Evolutionary conservation across 2,888 invertebrate genomes (phyloP), one percentile per base, ranked within the genome.

Genomic region (Caenorhabditis wallacei): DNA sequence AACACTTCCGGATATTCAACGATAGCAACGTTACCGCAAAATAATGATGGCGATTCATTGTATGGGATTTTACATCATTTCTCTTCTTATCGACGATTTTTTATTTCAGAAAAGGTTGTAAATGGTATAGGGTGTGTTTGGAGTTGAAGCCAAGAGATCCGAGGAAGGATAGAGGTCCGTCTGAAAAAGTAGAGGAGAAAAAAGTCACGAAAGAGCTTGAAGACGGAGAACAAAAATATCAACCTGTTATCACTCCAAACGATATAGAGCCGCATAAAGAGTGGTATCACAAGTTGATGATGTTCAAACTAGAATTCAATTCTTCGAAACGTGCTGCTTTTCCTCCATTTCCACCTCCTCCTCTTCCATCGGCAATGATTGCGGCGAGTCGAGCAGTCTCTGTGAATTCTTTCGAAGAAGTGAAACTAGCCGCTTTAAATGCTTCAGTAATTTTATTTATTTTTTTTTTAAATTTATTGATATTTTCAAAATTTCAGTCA

Each of bases 301-400:
- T n/a, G 30, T 18, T 76, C 66, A 24, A 46, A 22, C 18, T 24
- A 11, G 48, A 76, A 13, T 64, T 53, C 46, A 4, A n/a, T 16
- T 30, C 18, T 2, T 56, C 40, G 2, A 63, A 69, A 46, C 68
- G 74, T 1, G 61, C 64, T 18, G 43, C 75, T 0, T 76, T 76
- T 43, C 81, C 81, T 43, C 81, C 81, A 11, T 82, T 71, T 37
- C 81, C 81, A 24, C 81, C 81, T n/a, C 76, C 75, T 4, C 81
- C 81, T 0, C 64, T 76, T 7, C 70, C 71, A 24, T 82, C 81
- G 0, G 40, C 53, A 10, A 71, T 82, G 76, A 64, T 82, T n/a
- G 76, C 76, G 2, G 81, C 81, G 30, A 82, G 81, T 61, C 30
- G 35, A 13, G 81, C 81, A 20, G 2, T 18, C 8, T 46, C 59